Percentiles rank a stretch among this genome's conserved stretches.
Evolutionary conservation across 2,113 vertebrate species (phyloP).

Genomic region (Osmerus mordax): DNA sequence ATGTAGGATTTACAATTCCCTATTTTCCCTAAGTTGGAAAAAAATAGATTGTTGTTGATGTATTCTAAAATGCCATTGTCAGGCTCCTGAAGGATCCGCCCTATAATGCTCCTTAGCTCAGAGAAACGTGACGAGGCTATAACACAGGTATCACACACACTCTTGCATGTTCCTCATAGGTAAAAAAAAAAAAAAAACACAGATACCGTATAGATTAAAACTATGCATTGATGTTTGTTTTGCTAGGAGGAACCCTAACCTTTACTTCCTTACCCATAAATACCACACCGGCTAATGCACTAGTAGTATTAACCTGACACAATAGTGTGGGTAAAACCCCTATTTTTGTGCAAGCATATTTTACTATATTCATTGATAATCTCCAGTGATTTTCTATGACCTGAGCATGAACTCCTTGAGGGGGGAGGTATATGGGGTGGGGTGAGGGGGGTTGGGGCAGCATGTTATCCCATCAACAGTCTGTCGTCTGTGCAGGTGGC

Average conservation of each 20-base stretch:
- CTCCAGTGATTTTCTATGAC: slow-evolving; percentile 53
- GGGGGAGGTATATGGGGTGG: slow-evolving; percentile 25
- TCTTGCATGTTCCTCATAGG: slow-evolving; percentile 69
- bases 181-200: slow-evolving; percentile 62
- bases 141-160: slow-evolving; percentile 61
- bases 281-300: slow-evolving; percentile 63
- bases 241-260: slow-evolving; percentile 37
- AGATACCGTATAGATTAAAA: slow-evolving; percentile 52
- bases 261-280: slow-evolving; percentile 37
- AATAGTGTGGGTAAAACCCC: slow-evolving; percentile 24
- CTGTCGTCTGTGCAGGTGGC: slow-evolving; percentile 39
- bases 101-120: slow-evolving; percentile 50
- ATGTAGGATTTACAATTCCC: slow-evolving; percentile 57
- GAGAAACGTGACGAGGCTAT: slow-evolving; percentile 42
- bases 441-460: slow-evolving; percentile 9
- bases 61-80: slow-evolving; percentile 56
- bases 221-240: slow-evolving; percentile 71
- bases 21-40: slow-evolving; percentile 51
- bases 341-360: slow-evolving; percentile 64
- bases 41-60: slow-evolving; percentile 61
- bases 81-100: slow-evolving; percentile 56
- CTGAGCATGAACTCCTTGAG: slow-evolving; percentile 59
- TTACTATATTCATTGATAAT: slow-evolving; percentile 43
- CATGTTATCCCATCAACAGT: slow-evolving; percentile 4
- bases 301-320: slow-evolving; percentile 64